Base-by-base conservation (phyloP, 53 echinoderm and acorn worm species). In the Stichopus horrens region DNA sequence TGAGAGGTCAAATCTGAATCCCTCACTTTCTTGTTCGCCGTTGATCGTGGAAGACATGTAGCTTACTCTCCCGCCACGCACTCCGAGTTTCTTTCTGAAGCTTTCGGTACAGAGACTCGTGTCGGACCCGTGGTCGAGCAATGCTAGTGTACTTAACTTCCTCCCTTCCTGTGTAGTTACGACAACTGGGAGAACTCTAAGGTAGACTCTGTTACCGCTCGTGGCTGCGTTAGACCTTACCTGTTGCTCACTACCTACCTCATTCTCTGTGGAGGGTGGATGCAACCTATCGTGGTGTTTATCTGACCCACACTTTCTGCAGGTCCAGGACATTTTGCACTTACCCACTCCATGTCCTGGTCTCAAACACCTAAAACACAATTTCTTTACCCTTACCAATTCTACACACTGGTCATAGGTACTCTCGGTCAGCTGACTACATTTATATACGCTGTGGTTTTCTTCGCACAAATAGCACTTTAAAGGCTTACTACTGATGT, bases 91-190 rank as follows among this genome's bases (percentile, higher is more conserved):
- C 6, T 86, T 63, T 73, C 65, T 88, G 59, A 88, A 76, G 63
- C 86, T 86, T 2, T 91, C 91, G 11, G 91, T 79, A 23, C 91
- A 91, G 6, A 91, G 80, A 79, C 91, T 91, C 9, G 91, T 91
- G 74, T 91, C 91, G 5, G 91, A 91, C 14, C 71, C 91, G 9
- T 91, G 59, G 55, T 91, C 91, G 22, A 90, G 55, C 3, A 90
- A 75, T 5, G 88, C 91, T 9, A 91, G 80, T 5, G 91, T 88
- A 73, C 88, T 88, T 80, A 91, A 80, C 91, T 79, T 80, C 4
- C 67, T 77, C 9, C 91, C 91, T 18, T 87, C 59, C 2, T 59
- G 75, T 8, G 88, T 58, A 5, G 80, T 88, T 4, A 59, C 91
- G 7, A 88, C 51, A 20, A 91, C 91, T 9, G 91, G 88, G 5